Evolutionary conservation across 1,140 invertebrate species (phyloP).

Genomic region (Lamellibrachia luymesi): DNA sequence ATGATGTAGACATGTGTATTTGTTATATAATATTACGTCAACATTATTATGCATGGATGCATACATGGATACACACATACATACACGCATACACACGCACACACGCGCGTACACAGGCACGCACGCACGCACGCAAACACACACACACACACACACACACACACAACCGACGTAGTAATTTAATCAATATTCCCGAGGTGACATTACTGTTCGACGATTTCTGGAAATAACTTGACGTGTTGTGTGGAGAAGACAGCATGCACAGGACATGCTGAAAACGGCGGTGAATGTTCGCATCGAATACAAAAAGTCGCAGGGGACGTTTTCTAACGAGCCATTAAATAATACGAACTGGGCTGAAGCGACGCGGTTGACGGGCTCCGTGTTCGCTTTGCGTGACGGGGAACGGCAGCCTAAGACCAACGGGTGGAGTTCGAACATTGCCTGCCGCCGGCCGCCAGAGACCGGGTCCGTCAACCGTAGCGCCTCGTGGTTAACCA

Average conservation of each 20-base stretch:
- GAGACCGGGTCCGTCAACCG: neutral
- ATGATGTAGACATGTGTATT: no score
- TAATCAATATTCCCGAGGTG: no score
- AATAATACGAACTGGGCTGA: neutral
- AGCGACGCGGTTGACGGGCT: neutral
- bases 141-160: neutral
- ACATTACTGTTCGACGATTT: no score
- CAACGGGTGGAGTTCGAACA: neutral
- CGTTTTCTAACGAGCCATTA: neutral
- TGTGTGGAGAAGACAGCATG: neutral
- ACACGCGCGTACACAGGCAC: neutral
- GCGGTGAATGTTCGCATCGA: neutral
- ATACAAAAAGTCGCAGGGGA: neutral
- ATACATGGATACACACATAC: no score
- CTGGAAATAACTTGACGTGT: no score
- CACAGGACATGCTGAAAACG: neutral
- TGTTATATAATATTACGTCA: no score
- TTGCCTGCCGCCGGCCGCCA: neutral
- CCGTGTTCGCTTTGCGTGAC: neutral
- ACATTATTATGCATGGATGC: no score
- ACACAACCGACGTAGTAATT: neutral
- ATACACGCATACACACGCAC: no score
- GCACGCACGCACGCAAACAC: neutral
- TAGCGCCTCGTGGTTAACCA: neutral
- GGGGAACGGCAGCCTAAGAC: no score